phyloP scores from a whole-genome alignment of 2,888 invertebrate species.

The Erebia ligea region DNA sequence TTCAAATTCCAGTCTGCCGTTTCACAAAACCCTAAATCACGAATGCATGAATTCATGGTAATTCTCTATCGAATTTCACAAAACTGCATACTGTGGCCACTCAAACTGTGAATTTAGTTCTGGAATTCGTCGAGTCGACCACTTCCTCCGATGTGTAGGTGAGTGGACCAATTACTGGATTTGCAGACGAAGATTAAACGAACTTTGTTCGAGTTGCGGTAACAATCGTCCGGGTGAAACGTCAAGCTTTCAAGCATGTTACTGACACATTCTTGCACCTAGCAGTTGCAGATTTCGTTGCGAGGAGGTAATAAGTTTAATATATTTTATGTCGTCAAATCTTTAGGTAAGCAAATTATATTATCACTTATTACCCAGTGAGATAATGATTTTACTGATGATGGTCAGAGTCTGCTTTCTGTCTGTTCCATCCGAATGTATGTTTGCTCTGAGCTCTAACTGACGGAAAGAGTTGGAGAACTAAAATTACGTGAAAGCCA shows the following conservation, averaged over 20 bases:
- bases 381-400: too few species aligned
- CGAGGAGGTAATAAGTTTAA: neutral
- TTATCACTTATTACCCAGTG: too few species aligned
- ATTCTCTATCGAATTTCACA: slow-evolving; percentile 10
- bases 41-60: neutral
- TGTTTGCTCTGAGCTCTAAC: too few species aligned
- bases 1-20: neutral
- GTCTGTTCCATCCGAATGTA: too few species aligned
- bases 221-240: neutral
- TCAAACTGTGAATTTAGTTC: slow-evolving; percentile 16
- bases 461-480: too few species aligned
- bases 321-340: too few species aligned
- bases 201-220: slow-evolving; percentile 12
- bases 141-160: slow-evolving; percentile 9
- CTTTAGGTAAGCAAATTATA: too few species aligned
- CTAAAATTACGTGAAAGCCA: too few species aligned
- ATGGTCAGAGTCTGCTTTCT: too few species aligned
- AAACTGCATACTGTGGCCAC: slow-evolving; percentile 3
- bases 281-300: neutral
- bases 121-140: slow-evolving; percentile 13
- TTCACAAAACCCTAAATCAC: neutral
- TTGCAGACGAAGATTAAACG: slow-evolving; percentile 5
- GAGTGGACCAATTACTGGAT: slow-evolving; percentile 18
- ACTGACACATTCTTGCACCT: neutral
- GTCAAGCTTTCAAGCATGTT: neutral